Percentiles rank a stretch among this genome's conserved stretches.
phyloP scores from a whole-genome alignment of 2,797 vertebrate genomes.

The Malacoctenus gilli region DNA sequence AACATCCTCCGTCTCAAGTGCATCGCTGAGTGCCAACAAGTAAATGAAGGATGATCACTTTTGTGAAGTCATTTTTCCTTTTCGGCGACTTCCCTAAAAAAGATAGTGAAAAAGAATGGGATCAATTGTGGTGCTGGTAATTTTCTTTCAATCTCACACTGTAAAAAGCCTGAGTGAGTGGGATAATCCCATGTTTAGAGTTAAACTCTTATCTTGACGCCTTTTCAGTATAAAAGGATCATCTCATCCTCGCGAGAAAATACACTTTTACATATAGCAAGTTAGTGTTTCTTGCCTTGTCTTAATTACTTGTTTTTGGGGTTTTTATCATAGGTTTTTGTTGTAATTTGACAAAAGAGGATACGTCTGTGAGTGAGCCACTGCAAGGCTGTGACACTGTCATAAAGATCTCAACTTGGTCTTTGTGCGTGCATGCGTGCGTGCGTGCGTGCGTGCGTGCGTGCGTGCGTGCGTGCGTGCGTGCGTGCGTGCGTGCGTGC shows the following conservation, averaged over 20 bases:
- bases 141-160: constrained; percentile 26
- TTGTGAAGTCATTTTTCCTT: constrained; percentile 21
- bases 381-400: constrained; percentile 7
- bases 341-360: constrained; percentile 15
- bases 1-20: constrained; percentile 28
- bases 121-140: constrained; percentile 28
- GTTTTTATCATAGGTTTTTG: constrained; percentile 12
- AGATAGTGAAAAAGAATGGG: constrained; percentile 3
- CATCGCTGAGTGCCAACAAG: constrained; percentile 10
- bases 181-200: constrained; percentile 38
- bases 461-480: too few species aligned
- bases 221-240: constrained; percentile 37
- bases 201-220: constrained; percentile 25
- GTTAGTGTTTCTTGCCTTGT: constrained; percentile 15
- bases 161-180: constrained; percentile 26
- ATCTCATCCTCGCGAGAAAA: constrained; percentile 11
- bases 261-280: constrained; percentile 10
- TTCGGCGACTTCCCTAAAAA: constrained; percentile 30
- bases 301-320: constrained; percentile 3
- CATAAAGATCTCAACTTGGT: too few species aligned
- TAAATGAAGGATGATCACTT: constrained; percentile 23
- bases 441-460: background rate
- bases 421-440: background rate
- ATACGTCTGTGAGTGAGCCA: constrained; percentile 11
- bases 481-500: constrained; percentile 7